Evolutionary conservation across 2,797 vertebrate species (phyloP).

Genomic region (Echiichthys vipera): DNA sequence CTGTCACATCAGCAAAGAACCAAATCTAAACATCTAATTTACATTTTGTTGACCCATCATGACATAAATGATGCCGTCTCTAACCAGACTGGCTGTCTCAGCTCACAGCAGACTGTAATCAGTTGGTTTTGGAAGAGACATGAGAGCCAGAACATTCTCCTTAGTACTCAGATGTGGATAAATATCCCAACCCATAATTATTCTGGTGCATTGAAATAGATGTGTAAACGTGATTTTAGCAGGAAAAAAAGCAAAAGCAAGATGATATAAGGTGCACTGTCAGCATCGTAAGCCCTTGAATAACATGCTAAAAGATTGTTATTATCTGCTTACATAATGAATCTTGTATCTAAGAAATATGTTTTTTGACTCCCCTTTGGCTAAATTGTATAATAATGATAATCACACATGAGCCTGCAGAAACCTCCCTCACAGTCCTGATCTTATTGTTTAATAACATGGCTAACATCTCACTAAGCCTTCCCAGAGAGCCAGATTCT

Average conservation of each 20-base stretch:
- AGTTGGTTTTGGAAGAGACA: constrained; percentile 16
- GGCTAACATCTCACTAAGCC: constrained; percentile 65
- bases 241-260: neutral
- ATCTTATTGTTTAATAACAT: constrained; percentile 78
- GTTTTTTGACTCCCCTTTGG: constrained; percentile 34
- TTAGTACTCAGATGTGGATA: constrained; percentile 6
- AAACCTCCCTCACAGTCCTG: constrained; percentile 62
- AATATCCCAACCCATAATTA: constrained; percentile 8
- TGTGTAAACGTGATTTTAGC: constrained; percentile 1
- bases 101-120: constrained; percentile 30
- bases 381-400: constrained; percentile 61
- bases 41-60: constrained; percentile 23
- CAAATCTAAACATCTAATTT: constrained; percentile 32
- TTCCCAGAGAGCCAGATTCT: constrained; percentile 61
- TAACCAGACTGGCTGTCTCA: neutral
- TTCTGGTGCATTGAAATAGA: neutral
- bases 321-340: constrained; percentile 40
- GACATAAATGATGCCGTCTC: neutral
- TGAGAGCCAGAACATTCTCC: neutral
- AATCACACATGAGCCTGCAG: constrained; percentile 67
- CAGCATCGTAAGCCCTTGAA: neutral
- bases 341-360: constrained; percentile 43
- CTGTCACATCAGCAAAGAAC: constrained; percentile 14
- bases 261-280: neutral
- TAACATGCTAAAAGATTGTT: no score